Evolutionary conservation across 2,888 invertebrate genomes (phyloP).

Genomic region (Caprella mutica): DNA sequence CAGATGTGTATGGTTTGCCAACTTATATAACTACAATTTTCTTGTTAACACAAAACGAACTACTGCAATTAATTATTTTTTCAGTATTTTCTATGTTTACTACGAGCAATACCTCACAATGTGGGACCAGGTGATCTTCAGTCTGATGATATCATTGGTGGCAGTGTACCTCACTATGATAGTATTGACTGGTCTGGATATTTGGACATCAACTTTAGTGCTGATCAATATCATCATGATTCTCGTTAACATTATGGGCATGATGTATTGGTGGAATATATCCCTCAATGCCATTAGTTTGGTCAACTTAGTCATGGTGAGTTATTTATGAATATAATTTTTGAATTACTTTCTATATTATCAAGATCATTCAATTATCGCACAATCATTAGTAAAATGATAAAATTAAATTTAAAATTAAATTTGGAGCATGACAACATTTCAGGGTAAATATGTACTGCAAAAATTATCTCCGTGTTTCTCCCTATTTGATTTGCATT

Average conservation of each 20-base stretch:
- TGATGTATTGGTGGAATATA: constrained; percentile 50
- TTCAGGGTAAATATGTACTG: too few relatives aligned
- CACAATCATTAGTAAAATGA: too few relatives aligned
- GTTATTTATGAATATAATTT: too few relatives aligned
- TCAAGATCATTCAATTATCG: too few relatives aligned
- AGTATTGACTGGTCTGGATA: constrained; percentile 75
- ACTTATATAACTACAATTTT: too few relatives aligned
- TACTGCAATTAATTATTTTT: constrained; percentile 38
- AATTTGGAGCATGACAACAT: too few relatives aligned
- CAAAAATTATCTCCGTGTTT: too few relatives aligned
- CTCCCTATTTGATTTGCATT: too few relatives aligned
- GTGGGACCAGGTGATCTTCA: constrained; percentile 68
- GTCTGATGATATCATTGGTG: constrained; percentile 73
- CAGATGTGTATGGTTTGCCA: too few relatives aligned
- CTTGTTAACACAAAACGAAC: background rate
- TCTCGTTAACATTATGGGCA: constrained; percentile 66
- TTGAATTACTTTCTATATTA: too few relatives aligned
- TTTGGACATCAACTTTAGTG: constrained; percentile 63
- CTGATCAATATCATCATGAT: constrained; percentile 64
- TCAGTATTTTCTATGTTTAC: constrained; percentile 79
- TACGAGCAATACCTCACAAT: constrained; percentile 91
- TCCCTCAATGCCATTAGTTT: constrained; percentile 48
- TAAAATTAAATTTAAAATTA: too few relatives aligned
- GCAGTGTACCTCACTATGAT: constrained; percentile 90
- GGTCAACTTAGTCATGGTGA: constrained; percentile 50